These are phyloP conservation scores for Troglohyphantes excavatus DNA, from an alignment of 2,888 invertebrate species.

Conservation along the genomic window DNA sequence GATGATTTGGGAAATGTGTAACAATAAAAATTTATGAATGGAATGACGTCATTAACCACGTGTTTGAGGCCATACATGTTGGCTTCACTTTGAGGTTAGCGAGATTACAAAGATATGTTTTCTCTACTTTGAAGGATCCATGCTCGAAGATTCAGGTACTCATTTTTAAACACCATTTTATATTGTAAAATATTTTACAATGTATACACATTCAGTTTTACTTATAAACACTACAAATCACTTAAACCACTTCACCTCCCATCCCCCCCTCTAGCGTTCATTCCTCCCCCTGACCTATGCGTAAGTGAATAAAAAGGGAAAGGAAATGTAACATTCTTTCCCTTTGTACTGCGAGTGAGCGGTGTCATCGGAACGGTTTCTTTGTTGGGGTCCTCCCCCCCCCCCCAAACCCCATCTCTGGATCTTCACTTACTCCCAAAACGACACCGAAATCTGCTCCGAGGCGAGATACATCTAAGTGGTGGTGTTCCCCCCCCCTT, in stretches of 20 bases:
- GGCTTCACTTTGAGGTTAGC: no score
- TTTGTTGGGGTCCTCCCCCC: constrained; percentile 31
- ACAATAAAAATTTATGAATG: no score
- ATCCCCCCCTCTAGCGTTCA: background rate
- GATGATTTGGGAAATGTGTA: no score
- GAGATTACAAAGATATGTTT: no score
- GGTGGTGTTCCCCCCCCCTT: constrained; percentile 50
- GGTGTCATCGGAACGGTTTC: constrained; percentile 52
- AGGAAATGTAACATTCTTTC: constrained; percentile 45
- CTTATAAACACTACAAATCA: no score
- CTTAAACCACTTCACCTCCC: constrained; percentile 11
- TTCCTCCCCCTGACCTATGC: background rate
- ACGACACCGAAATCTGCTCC: constrained; percentile 35
- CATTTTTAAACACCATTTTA: no score
- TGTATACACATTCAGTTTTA: no score
- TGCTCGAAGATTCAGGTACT: no score
- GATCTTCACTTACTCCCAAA: constrained; percentile 33
- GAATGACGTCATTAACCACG: no score
- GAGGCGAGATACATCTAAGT: constrained; percentile 44
- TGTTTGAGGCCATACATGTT: no score
- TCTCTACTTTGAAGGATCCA: no score
- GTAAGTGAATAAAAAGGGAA: background rate
- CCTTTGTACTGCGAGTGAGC: background rate
- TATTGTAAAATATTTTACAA: no score
- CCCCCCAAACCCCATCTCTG: constrained; percentile 21